Evolutionary conservation across 2,888 invertebrate genomes (phyloP).

Genomic region (Aethes cnicana): DNA sequence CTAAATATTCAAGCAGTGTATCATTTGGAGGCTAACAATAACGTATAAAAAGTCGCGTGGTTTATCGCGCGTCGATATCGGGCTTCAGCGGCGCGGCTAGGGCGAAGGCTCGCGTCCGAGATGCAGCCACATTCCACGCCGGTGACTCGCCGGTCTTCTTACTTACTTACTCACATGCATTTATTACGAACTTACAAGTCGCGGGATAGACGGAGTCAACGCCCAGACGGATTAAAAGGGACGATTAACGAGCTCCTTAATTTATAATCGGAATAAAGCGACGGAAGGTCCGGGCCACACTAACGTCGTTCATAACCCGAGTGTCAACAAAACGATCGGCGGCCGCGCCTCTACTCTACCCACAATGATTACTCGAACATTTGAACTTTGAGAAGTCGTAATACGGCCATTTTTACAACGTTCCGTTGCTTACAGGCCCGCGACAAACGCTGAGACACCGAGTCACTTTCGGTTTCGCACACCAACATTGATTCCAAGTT

Average conservation of each 20-base stretch:
- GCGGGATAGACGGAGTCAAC: conserved; percentile 66
- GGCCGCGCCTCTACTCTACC: conserved; percentile 31
- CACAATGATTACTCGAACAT: conserved; percentile 18
- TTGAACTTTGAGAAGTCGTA: conserved; percentile 35
- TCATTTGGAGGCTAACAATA: conserved; percentile 79
- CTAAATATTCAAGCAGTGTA: conserved; percentile 82
- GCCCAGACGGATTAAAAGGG: conserved; percentile 80
- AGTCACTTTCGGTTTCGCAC: conserved; percentile 82
- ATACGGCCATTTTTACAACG: conserved; percentile 51
- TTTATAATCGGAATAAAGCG: conserved; percentile 77
- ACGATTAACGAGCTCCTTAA: conserved; percentile 77
- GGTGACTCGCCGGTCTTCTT: conserved; percentile 59
- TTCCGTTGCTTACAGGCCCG: conserved; percentile 48
- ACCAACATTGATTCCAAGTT: conserved; percentile 64
- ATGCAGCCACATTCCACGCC: conserved; percentile 70
- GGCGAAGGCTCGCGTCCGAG: conserved; percentile 54
- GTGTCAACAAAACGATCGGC: conserved; percentile 58
- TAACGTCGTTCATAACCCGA: conserved; percentile 53
- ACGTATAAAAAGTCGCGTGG: conserved; percentile 65
- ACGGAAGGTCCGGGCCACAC: conserved; percentile 57
- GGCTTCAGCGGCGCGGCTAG: too few relatives aligned
- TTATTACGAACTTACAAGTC: too few relatives aligned
- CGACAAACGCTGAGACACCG: conserved; percentile 49
- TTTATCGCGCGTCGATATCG: conserved; percentile 72
- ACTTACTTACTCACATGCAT: too few relatives aligned